Percentiles rank a stretch among this genome's conserved stretches.
Conservation (phyloP, 2,113 vertebrate species). For the Tricholaema leucomelas region DNA sequence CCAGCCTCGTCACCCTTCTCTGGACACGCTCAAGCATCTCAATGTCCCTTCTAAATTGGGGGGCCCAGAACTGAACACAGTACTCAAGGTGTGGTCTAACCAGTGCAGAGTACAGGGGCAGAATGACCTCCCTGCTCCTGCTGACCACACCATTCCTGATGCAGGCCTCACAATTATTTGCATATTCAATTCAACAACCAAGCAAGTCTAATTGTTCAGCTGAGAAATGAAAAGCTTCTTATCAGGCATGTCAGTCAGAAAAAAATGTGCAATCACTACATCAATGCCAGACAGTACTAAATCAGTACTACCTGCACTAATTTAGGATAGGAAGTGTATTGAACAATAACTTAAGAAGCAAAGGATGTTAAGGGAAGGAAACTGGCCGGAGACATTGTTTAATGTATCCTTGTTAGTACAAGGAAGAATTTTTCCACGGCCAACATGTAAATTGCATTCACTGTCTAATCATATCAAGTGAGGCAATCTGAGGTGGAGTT, state of each 20-base stretch:
- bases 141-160: no score
- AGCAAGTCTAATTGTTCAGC: slow-evolving; percentile 46
- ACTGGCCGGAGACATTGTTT: slow-evolving; percentile 10
- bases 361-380: slow-evolving; percentile 39
- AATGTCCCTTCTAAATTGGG: no score
- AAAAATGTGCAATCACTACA: not conserved
- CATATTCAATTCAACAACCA: slow-evolving; percentile 45
- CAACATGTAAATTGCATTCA: slow-evolving; percentile 43
- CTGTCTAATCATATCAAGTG: not conserved
- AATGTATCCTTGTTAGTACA: slow-evolving; percentile 8
- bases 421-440: slow-evolving; percentile 31
- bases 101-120: no score
- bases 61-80: no score
- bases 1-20: no score
- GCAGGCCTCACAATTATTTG: slow-evolving; percentile 53
- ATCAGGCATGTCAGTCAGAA: not conserved
- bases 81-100: no score
- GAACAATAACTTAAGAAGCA: slow-evolving; percentile 37
- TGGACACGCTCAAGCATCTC: no score
- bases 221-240: slow-evolving; percentile 34
- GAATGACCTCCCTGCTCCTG: no score
- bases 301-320: not conserved
- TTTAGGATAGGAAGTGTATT: slow-evolving; percentile 24
- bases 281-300: not conserved
- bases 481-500: slow-evolving; percentile 4